Conservation (phyloP, 2,113 vertebrate species). For the Tor tambroides region DNA sequence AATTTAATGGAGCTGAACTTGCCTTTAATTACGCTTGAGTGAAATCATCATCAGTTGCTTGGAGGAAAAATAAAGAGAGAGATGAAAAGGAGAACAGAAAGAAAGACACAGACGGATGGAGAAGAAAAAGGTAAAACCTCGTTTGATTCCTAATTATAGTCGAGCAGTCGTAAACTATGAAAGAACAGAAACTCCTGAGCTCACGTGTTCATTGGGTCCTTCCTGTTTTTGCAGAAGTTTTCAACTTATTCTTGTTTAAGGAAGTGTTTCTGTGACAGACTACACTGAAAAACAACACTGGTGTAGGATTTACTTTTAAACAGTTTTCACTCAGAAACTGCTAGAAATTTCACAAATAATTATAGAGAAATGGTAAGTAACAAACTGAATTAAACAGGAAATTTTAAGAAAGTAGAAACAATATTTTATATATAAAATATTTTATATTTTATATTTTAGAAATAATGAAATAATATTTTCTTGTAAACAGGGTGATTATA, state of each 20-base stretch:
- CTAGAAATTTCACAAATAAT: background rate
- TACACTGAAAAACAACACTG: background rate
- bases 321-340: too few relatives aligned
- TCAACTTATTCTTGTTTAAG: background rate
- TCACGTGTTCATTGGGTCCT: background rate
- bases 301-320: too few relatives aligned
- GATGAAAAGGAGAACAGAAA: constrained; percentile 6
- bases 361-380: background rate
- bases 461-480: background rate
- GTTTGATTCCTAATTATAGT: background rate
- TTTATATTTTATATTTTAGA: too few relatives aligned
- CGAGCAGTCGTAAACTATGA: background rate
- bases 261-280: background rate
- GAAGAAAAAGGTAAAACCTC: background rate
- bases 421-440: background rate
- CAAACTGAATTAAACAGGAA: background rate
- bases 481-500: too few relatives aligned
- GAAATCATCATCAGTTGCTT: constrained; percentile 12
- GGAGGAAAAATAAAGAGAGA: background rate
- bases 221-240: background rate
- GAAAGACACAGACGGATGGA: constrained; percentile 1
- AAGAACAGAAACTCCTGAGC: background rate
- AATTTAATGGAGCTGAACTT: constrained; percentile 49
- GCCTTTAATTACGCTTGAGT: constrained; percentile 44
- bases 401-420: background rate